phyloP scores from a whole-genome alignment of 2,113 vertebrate species.

The Grammomys dolichurus region DNA sequence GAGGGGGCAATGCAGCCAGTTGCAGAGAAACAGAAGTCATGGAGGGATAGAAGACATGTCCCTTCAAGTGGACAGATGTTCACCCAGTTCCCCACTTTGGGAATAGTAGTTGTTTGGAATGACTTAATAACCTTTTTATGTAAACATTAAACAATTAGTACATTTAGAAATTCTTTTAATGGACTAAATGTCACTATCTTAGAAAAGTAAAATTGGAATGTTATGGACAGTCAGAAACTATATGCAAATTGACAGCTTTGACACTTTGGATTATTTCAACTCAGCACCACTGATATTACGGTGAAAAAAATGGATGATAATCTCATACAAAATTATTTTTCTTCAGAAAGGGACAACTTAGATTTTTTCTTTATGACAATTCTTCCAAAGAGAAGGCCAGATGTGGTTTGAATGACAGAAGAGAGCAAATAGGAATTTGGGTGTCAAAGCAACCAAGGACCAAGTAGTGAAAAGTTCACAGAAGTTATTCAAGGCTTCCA shows the following conservation, averaged over 20 bases:
- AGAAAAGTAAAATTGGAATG: not conserved
- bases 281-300: rapidly evolving
- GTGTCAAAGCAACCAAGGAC: conserved; percentile 57
- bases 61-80: rapidly evolving
- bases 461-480: conserved; percentile 70
- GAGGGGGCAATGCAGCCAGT: rapidly evolving
- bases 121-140: not conserved
- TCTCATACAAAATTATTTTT: not conserved
- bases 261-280: not conserved
- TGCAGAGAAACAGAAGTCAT: not conserved
- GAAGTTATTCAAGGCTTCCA: conserved; percentile 59
- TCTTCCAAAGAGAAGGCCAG: conserved; percentile 31
- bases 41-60: not conserved
- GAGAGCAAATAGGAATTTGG: conserved; percentile 59
- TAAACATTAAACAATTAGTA: not conserved
- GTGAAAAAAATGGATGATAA: not conserved
- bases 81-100: not conserved
- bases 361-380: not conserved
- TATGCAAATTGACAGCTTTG: not conserved
- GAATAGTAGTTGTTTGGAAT: not conserved
- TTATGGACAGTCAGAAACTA: not conserved
- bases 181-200: conserved; percentile 2
- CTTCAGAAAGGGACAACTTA: not conserved
- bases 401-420: conserved; percentile 50
- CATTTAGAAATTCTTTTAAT: not conserved